These are phyloP conservation scores for Platysternon megacephalum DNA, from an alignment of 2,113 vertebrate species.

Conservation along the genomic window DNA sequence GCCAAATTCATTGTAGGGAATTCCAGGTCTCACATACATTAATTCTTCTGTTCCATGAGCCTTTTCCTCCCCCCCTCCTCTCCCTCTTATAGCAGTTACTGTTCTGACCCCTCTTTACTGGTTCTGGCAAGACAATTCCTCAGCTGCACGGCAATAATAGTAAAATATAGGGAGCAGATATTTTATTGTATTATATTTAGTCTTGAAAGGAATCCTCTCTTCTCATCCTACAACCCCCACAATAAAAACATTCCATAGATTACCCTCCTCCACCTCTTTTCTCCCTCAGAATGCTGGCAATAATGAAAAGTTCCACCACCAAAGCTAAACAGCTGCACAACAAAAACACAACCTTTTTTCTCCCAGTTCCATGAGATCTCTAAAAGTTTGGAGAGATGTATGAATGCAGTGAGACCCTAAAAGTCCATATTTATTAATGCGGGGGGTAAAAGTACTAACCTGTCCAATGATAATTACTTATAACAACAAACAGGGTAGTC, in stretches of 20 bases:
- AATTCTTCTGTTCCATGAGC: conserved; percentile 11
- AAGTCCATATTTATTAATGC: background rate
- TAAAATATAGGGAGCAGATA: background rate
- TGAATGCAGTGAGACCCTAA: background rate
- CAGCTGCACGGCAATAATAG: background rate
- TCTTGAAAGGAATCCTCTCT: conserved; percentile 1
- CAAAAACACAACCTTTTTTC: fast-evolving
- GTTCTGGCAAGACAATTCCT: background rate
- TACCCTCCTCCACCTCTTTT: background rate
- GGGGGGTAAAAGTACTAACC: background rate
- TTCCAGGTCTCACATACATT: conserved; percentile 12
- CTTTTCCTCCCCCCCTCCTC: background rate
- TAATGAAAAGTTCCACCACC: background rate
- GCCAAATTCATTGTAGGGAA: conserved; percentile 56
- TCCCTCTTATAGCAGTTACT: conserved; percentile 13
- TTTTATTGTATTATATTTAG: conserved; percentile 25
- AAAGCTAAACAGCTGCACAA: background rate
- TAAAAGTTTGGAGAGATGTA: background rate
- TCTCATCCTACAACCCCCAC: background rate
- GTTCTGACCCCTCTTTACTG: conserved; percentile 31
- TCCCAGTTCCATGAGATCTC: background rate
- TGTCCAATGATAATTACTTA: background rate
- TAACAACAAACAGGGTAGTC: background rate
- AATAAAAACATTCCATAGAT: background rate
- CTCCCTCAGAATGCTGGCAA: background rate